Conservation (phyloP, 2,113 vertebrate species). For the Hippoglossus stenolepis region DNA sequence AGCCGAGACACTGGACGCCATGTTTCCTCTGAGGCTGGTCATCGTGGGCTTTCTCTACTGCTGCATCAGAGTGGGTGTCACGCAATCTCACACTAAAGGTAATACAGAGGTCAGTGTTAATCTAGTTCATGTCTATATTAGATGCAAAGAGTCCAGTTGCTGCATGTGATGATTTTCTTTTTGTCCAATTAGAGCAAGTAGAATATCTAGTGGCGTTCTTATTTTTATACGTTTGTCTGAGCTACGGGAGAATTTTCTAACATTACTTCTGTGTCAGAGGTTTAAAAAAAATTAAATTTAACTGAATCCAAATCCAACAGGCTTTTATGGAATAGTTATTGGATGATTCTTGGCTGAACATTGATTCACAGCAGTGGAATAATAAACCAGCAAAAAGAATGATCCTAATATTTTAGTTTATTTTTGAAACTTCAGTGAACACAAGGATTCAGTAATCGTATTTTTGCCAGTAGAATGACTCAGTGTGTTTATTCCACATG, state of each 20-base stretch:
- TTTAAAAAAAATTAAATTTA: too few species aligned
- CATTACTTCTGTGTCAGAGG: not conserved
- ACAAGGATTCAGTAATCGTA: not conserved
- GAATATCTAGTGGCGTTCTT: not conserved
- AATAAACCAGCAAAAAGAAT: not conserved
- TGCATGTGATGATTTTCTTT: not conserved
- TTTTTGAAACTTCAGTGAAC: not conserved
- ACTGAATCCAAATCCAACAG: too few species aligned
- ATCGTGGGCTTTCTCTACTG: constrained; percentile 53
- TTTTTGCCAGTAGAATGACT: not conserved
- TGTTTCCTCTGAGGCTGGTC: constrained; percentile 56
- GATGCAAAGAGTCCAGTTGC: not conserved
- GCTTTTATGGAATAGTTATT: not conserved
- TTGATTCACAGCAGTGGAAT: not conserved
- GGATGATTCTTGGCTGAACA: not conserved
- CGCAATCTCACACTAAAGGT: constrained; percentile 49
- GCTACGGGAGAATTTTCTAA: not conserved
- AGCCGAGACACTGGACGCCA: constrained; percentile 20
- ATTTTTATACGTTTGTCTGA: too few species aligned
- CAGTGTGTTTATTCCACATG: not conserved
- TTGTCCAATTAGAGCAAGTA: not conserved
- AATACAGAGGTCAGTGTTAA: not conserved
- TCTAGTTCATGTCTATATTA: too few species aligned
- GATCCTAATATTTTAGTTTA: not conserved
- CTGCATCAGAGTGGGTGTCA: constrained; percentile 36